phyloP scores from a whole-genome alignment of 1,140 invertebrate genomes.

The Globodera ellingtonae region DNA sequence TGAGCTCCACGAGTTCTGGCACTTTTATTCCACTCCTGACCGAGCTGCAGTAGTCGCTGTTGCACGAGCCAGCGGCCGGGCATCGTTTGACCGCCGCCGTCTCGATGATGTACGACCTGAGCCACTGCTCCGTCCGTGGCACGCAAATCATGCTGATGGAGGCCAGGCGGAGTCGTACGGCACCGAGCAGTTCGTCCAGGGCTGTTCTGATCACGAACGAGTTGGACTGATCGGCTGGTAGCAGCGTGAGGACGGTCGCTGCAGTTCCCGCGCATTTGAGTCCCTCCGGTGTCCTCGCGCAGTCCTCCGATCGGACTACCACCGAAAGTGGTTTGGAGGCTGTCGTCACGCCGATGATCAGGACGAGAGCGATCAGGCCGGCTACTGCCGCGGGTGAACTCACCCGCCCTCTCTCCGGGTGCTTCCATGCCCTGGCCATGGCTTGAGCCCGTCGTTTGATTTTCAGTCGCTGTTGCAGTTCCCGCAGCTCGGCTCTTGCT shows the following conservation, averaged over 20 bases:
- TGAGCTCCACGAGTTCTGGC: background rate
- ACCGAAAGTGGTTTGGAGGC: background rate
- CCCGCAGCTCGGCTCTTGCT: background rate
- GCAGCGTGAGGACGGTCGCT: background rate
- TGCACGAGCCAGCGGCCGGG: background rate
- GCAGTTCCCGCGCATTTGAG: background rate
- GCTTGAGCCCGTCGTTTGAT: background rate
- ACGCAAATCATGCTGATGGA: background rate
- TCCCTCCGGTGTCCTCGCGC: background rate
- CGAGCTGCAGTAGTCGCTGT: background rate
- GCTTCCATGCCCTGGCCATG: background rate
- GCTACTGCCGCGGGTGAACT: background rate
- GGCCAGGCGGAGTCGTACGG: background rate
- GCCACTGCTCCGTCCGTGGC: background rate
- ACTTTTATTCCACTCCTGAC: background rate
- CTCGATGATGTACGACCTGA: background rate
- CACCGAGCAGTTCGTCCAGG: background rate
- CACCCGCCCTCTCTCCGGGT: background rate
- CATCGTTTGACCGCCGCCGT: constrained; percentile 1
- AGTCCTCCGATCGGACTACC: background rate
- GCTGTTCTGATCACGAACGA: background rate
- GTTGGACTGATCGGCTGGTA: background rate
- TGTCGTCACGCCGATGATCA: background rate
- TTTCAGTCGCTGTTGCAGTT: background rate
- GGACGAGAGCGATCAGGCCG: background rate